Conservation (phyloP, 2,113 vertebrate species). For the Atlantisia rogersi region DNA sequence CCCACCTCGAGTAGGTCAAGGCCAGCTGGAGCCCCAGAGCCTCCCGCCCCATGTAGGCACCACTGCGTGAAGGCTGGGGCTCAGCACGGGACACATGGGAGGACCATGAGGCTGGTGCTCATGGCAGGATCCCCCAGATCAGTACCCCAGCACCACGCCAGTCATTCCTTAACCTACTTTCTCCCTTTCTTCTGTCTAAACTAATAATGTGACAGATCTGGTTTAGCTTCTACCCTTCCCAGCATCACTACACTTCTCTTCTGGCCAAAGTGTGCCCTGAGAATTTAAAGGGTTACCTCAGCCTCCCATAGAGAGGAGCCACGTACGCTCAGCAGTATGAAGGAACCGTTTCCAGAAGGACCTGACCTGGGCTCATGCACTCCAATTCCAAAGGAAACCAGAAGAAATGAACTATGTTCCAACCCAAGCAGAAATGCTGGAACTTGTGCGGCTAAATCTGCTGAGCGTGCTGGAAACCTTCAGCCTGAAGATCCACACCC, state of each 20-base stretch:
- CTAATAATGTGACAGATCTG: background rate
- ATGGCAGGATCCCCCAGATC: background rate
- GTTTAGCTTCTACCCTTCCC: background rate
- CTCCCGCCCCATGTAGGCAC: background rate
- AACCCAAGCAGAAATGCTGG: background rate
- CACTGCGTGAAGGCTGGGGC: accelerated
- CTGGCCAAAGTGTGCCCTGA: background rate
- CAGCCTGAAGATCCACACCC: background rate
- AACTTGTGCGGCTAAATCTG: background rate
- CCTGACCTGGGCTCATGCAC: background rate
- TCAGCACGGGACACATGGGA: background rate
- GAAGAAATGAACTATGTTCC: background rate
- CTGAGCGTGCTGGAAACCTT: background rate
- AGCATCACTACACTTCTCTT: background rate
- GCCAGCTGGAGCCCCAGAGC: accelerated
- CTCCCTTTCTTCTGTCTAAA: background rate
- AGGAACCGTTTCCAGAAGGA: background rate
- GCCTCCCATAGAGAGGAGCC: no score
- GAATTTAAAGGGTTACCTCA: background rate
- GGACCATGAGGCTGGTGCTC: background rate
- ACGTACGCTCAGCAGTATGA: accelerated
- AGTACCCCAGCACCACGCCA: background rate
- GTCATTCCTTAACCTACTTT: background rate
- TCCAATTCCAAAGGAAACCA: background rate
- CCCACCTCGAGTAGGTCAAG: accelerated